Evolutionary conservation across 2,113 vertebrate species (phyloP).

Genomic region (Dromaius novaehollandiae): DNA sequence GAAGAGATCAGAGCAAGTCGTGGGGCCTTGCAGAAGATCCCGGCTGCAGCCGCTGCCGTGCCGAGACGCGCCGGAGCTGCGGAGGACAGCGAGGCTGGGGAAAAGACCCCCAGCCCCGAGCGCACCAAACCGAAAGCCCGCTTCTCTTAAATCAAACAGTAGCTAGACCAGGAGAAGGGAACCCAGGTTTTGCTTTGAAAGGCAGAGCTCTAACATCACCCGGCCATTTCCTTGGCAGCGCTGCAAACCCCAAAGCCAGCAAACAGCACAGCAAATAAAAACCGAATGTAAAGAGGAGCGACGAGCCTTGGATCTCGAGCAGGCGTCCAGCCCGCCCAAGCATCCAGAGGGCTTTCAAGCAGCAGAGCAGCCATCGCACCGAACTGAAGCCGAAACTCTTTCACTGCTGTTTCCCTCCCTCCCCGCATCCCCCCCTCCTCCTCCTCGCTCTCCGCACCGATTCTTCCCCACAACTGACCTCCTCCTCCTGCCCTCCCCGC

Average conservation of each 20-base stretch:
- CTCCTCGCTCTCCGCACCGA: not conserved
- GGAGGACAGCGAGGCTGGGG: accelerated
- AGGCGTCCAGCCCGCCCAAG: not conserved
- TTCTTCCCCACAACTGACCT: constrained; percentile 35
- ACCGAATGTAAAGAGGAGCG: not conserved
- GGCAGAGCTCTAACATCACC: not conserved
- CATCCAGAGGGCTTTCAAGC: not conserved
- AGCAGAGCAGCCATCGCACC: not conserved
- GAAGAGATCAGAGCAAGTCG: not conserved
- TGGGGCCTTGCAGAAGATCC: not conserved
- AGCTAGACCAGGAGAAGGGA: not conserved
- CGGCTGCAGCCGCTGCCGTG: accelerated
- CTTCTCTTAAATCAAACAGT: not conserved
- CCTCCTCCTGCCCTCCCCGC: constrained; percentile 11
- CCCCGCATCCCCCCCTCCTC: not conserved
- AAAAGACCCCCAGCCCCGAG: accelerated
- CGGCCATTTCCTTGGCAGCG: accelerated
- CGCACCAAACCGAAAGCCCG: not conserved
- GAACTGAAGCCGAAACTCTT: not conserved
- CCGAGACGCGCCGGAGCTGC: not conserved
- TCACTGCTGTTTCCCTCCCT: not conserved
- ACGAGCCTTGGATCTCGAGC: not conserved
- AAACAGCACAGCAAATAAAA: not conserved
- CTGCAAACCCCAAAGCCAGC: not conserved
- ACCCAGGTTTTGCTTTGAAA: not conserved